Percentiles rank a stretch among this genome's conserved stretches.
Conservation (phyloP, 2,888 invertebrate genomes). For the Spialia ferax region DNA sequence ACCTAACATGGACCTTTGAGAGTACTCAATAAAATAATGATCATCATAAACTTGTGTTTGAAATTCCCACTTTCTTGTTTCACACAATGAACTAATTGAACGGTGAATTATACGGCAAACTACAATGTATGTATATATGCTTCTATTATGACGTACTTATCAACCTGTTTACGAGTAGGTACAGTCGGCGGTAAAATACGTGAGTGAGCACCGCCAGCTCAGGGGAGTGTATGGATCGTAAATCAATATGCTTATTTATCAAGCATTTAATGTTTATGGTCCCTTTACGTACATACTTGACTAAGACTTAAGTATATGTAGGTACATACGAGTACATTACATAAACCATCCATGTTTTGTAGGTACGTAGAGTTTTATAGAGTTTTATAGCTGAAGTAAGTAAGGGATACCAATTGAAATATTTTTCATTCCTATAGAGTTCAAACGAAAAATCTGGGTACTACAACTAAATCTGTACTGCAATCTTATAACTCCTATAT, state of each 20-base stretch:
- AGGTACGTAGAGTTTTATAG: too few species aligned
- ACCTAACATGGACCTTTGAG: too few species aligned
- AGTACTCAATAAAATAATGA: too few species aligned
- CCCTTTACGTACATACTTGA: neutral
- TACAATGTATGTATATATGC: neutral
- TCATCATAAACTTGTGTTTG: neutral
- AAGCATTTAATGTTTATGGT: neutral
- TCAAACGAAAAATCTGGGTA: too few species aligned
- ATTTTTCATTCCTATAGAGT: too few species aligned
- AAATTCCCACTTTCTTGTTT: neutral
- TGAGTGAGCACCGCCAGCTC: slow-evolving; percentile 2
- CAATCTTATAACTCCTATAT: slow-evolving; percentile 9
- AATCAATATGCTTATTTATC: slow-evolving; percentile 9
- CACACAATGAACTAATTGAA: neutral
- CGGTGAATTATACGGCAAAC: neutral
- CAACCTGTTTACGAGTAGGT: slow-evolving; percentile 8
- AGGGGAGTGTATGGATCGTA: slow-evolving; percentile 5
- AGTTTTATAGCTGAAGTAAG: neutral
- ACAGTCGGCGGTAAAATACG: slow-evolving; percentile 4
- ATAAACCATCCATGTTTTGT: too few species aligned
- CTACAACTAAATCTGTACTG: too few species aligned
- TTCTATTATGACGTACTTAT: slow-evolving; percentile 4
- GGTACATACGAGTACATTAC: too few species aligned
- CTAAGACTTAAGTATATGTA: too few species aligned
- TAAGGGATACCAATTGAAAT: too few species aligned